These are phyloP conservation scores for Drymonia ruficornis DNA, from an alignment of 2,888 invertebrate genomes.

Conservation along the genomic window DNA sequence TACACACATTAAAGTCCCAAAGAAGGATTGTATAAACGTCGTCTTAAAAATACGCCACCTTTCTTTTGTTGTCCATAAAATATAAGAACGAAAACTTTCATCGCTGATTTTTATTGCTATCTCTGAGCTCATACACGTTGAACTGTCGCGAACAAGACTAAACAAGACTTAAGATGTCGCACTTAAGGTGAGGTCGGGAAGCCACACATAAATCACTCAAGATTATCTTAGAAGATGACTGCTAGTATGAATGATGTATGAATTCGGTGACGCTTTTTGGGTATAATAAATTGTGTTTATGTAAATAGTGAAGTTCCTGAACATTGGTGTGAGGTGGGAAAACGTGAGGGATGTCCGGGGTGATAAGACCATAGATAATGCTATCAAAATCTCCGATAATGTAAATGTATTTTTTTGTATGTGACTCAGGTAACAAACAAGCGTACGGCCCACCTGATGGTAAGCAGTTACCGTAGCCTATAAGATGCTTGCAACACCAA, in stretches of 20 bases:
- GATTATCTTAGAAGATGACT: slow-evolving; percentile 24
- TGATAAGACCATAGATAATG: neutral
- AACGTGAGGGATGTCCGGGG: neutral
- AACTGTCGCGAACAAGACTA: slow-evolving; percentile 7
- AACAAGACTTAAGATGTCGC: neutral
- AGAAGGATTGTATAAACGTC: no score
- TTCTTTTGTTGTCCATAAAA: neutral
- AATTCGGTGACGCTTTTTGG: slow-evolving; percentile 14
- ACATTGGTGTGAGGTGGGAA: neutral
- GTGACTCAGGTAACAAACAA: no score
- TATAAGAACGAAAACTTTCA: slow-evolving; percentile 1
- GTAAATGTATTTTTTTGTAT: no score
- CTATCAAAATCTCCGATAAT: no score
- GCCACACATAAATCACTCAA: slow-evolving; percentile 21
- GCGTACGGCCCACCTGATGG: no score
- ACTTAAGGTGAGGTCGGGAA: slow-evolving; percentile 1
- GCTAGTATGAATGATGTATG: slow-evolving; percentile 20
- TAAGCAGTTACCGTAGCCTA: no score
- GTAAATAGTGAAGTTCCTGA: slow-evolving; percentile 13
- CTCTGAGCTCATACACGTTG: neutral
- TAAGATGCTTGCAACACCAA: no score
- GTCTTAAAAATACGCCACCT: neutral
- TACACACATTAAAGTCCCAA: no score
- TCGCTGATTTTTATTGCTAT: slow-evolving; percentile 3
- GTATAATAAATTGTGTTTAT: slow-evolving; percentile 11